A percentile compares a stretch with the other conserved stretches of the same genome.
Conservation (phyloP, 2,797 vertebrate species). For the Muscicapa comitata region DNA sequence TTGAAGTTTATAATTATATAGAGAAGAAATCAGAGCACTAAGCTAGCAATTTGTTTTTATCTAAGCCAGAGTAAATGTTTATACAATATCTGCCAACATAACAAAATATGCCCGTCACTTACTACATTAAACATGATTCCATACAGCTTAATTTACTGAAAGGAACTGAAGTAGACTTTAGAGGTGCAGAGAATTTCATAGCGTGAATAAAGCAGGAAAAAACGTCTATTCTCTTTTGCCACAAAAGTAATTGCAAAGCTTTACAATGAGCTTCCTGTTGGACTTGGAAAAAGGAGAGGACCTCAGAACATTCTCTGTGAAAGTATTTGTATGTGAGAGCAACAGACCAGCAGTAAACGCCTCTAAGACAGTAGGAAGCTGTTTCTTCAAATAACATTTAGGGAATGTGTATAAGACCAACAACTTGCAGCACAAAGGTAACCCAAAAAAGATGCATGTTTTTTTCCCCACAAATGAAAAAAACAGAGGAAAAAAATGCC, state of each 20-base stretch:
- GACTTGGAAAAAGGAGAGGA: constrained; percentile 40
- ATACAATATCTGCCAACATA: constrained; percentile 58
- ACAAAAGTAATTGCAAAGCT: constrained; percentile 55
- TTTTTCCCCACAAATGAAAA: not conserved
- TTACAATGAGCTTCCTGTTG: constrained; percentile 61
- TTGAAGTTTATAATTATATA: constrained; percentile 31
- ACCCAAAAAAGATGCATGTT: not conserved
- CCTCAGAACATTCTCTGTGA: constrained; percentile 44
- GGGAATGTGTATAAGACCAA: not conserved
- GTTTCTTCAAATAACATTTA: constrained; percentile 27
- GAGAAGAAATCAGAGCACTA: constrained; percentile 29
- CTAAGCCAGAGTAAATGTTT: constrained; percentile 67
- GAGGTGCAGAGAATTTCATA: not conserved
- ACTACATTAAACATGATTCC: constrained; percentile 55
- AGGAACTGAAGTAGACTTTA: constrained; percentile 33
- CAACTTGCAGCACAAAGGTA: not conserved
- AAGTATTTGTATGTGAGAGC: constrained; percentile 44
- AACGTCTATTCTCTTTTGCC: constrained; percentile 43
- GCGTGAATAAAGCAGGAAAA: constrained; percentile 49
- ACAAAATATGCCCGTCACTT: constrained; percentile 67
- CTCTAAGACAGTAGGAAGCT: constrained; percentile 12
- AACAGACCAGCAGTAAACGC: not conserved
- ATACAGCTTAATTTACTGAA: constrained; percentile 65
- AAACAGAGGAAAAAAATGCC: not conserved
- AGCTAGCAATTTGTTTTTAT: constrained; percentile 62